phyloP scores from a whole-genome alignment of 2,797 vertebrate species.

The Orestias chungarensis region DNA sequence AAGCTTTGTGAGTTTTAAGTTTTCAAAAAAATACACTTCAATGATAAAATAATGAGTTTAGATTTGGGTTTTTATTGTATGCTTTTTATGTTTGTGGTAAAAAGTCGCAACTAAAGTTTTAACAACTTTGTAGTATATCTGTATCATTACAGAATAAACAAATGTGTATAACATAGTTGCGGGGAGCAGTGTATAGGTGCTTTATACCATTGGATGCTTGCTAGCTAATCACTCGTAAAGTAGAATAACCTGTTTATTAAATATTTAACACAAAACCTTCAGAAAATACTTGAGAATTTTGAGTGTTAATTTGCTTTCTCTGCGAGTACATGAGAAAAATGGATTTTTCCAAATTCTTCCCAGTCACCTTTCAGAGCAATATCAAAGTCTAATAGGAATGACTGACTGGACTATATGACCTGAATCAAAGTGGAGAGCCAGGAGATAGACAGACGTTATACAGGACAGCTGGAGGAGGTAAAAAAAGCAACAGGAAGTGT shows the following conservation, averaged over 20 bases:
- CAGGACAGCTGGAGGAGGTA: slow-evolving; percentile 20
- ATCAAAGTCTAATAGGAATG: slow-evolving; percentile 9
- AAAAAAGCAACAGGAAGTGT: slow-evolving; percentile 3
- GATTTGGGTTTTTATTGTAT: neutral
- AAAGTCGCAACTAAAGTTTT: neutral
- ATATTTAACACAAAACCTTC: neutral
- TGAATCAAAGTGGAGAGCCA: slow-evolving; percentile 30
- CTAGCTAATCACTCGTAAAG: neutral
- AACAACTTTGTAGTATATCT: neutral
- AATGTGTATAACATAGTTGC: neutral
- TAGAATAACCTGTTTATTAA: neutral
- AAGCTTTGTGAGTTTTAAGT: no score
- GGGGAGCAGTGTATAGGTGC: no score
- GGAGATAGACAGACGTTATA: slow-evolving; percentile 20
- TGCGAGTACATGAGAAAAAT: neutral
- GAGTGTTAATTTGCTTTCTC: neutral
- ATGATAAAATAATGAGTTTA: no score
- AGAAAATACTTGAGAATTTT: neutral
- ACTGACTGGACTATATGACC: slow-evolving; percentile 30
- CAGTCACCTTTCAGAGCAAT: slow-evolving; percentile 4
- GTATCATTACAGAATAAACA: neutral
- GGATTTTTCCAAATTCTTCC: slow-evolving; percentile 9
- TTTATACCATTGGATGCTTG: no score
- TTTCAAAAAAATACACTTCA: no score
- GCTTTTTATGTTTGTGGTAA: neutral